phyloP scores from a whole-genome alignment of 2,113 vertebrate species.

The Balaeniceps rex region DNA sequence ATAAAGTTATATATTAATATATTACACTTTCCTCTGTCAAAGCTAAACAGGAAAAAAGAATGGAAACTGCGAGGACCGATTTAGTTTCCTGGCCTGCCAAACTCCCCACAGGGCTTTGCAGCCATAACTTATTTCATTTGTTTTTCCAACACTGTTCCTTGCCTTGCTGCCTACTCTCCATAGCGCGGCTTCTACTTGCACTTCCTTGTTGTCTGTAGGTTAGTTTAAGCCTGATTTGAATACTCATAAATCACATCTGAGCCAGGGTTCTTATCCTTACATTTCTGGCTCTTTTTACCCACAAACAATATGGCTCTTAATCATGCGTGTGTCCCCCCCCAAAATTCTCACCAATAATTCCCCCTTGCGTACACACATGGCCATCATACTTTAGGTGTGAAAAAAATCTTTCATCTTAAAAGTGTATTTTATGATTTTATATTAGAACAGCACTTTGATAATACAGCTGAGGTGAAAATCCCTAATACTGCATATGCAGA shows the following conservation, averaged over 20 bases:
- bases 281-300: neutral
- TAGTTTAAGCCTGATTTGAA: neutral
- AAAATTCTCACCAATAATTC: neutral
- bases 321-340: neutral
- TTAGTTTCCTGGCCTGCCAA: neutral
- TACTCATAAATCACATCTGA: neutral
- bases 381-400: neutral
- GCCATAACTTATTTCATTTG: neutral
- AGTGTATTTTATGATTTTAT: neutral
- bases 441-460: neutral
- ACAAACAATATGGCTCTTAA: neutral
- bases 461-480: neutral
- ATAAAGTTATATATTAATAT: neutral
- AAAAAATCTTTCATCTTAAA: neutral
- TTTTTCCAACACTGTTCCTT: neutral
- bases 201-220: neutral
- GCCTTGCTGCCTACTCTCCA: neutral
- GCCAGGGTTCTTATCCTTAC: neutral
- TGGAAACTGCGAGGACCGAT: neutral
- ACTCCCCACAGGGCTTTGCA: neutral
- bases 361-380: too few species aligned
- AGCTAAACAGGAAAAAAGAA: neutral
- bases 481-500: neutral
- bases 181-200: neutral
- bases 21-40: neutral